Base-by-base conservation (phyloP, 1,140 invertebrate genomes). In the Zaprionus gabonicus region DNA sequence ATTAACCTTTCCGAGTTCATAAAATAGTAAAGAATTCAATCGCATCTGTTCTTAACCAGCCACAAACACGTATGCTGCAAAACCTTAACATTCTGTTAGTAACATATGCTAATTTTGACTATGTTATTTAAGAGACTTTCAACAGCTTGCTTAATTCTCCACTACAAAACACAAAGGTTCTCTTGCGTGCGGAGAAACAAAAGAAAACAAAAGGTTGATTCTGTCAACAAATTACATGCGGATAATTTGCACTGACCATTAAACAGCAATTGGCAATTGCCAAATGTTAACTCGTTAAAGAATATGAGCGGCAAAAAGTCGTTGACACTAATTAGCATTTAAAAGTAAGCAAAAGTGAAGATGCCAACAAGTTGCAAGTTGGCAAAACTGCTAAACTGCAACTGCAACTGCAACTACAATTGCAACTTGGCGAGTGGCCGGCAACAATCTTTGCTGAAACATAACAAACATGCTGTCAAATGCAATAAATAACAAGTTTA, bases 101-200 rank as follows among this genome's bases (percentile, higher is more conserved):
- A 34, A 10, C 9, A 31, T 31, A 31, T 38, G 36, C 4, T 38
- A 38, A 38, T 4, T 15, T 34, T 10, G 9, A 31, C 9, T 31
- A 31, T 31, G 9, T 31, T 10, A 9, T 34, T 34, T 27, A 4
- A 27, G 10, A 34, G 31, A 34, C 1, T 9, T 34, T 34, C 9
- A 0, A 4, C 1, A 38, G 13, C 38, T 31, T 31, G 28, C 15
- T 15, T 15, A 15, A 1, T 41, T 41, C 1, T 15, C 0, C 0
- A 44, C 6, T 17, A n/a, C 10, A 46, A 27, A 59, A 27, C 70
- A 7, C 13, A 60, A 56, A 76, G 58, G 20, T 38, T 44, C 51
- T 68, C 71, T 57, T 57, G 15, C 15, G 55, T 53, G 55, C 20
- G 31, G 44, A 67, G 20, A 53, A 56, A 17, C 76, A 9, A 66